Conservation (phyloP, 2,113 vertebrate genomes). For the Centropus bengalensis region DNA sequence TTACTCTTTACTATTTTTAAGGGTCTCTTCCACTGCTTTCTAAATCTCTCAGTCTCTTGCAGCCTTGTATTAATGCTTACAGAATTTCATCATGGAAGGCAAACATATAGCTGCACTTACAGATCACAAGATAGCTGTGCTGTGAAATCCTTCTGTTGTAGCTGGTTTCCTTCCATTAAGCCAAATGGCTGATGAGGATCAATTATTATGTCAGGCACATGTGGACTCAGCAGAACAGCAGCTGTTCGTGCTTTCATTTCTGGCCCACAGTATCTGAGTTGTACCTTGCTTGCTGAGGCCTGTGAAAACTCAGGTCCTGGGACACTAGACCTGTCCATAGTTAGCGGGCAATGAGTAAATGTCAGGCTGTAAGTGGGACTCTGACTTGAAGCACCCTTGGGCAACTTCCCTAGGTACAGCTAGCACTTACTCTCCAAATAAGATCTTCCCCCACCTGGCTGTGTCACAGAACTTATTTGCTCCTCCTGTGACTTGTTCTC, state of each 20-base stretch:
- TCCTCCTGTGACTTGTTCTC: not conserved
- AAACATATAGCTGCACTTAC: slow-evolving; percentile 10
- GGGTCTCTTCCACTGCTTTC: not conserved
- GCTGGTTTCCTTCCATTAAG: not conserved
- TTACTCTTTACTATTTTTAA: not conserved
- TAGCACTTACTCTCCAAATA: not conserved
- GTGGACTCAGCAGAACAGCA: not conserved
- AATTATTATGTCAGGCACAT: slow-evolving; percentile 7
- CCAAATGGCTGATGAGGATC: not conserved
- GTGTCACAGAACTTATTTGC: not conserved
- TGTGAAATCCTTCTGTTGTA: not conserved
- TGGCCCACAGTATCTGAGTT: not conserved
- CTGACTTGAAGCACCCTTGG: not conserved
- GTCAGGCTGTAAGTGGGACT: not conserved
- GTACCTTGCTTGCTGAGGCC: not conserved
- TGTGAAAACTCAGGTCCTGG: not conserved
- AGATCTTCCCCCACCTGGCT: not conserved
- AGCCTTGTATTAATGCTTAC: not conserved
- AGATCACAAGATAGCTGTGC: not conserved
- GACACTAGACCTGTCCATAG: not conserved
- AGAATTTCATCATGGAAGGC: not conserved
- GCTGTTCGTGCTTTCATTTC: slow-evolving; percentile 1
- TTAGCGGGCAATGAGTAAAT: not conserved
- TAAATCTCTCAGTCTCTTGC: not conserved
- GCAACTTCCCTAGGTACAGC: not conserved